Evolutionary conservation across 2,888 invertebrate species (phyloP).

Genomic region (Melinaea marsaeus): DNA sequence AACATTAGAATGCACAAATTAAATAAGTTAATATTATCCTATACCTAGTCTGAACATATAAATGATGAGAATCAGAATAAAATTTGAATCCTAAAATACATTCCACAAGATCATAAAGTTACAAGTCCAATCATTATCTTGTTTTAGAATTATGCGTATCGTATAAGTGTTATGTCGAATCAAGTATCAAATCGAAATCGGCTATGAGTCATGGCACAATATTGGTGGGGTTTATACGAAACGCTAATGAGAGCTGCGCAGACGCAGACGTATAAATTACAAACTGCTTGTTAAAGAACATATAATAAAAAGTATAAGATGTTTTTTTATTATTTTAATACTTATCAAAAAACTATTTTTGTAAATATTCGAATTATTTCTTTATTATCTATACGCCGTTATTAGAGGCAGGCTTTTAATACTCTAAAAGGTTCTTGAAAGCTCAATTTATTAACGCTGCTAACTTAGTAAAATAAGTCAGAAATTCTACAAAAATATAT

Average conservation of each 20-base stretch:
- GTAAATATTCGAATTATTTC: background rate
- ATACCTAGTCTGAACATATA: background rate
- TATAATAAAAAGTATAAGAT: too few species aligned
- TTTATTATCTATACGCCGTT: background rate
- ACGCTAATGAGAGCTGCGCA: constrained; percentile 55
- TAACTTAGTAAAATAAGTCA: background rate
- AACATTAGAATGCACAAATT: background rate
- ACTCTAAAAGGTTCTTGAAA: background rate
- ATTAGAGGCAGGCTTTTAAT: background rate
- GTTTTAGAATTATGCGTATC: constrained; percentile 30
- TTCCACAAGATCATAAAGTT: constrained; percentile 22
- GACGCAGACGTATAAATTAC: constrained; percentile 52
- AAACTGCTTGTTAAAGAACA: constrained; percentile 9
- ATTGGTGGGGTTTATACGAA: constrained; percentile 39
- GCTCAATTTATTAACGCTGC: background rate
- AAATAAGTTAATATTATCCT: background rate
- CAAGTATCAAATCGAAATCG: constrained; percentile 32
- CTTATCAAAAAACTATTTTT: background rate
- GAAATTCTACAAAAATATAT: background rate
- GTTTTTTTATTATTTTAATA: too few species aligned
- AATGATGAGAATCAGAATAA: constrained; percentile 2
- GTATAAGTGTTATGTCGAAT: constrained; percentile 35
- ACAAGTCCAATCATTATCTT: constrained; percentile 24
- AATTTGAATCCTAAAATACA: background rate
- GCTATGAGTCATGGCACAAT: constrained; percentile 44